Evolutionary conservation across 2,888 invertebrate genomes (phyloP).

Genomic region (Platycnemis pennipes): DNA sequence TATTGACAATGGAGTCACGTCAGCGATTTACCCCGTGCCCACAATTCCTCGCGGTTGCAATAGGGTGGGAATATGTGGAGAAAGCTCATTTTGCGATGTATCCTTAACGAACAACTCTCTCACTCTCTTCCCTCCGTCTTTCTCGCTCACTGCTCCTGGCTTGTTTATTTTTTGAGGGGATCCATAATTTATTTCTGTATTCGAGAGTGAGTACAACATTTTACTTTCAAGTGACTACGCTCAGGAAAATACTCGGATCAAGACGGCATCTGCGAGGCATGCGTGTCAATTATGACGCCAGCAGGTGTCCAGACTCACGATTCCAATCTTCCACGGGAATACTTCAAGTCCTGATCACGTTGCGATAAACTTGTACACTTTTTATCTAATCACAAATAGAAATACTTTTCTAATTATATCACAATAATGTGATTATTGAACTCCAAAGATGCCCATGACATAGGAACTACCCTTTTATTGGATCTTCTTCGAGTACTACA

Average conservation of each 20-base stretch:
- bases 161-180: neutral
- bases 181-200: neutral
- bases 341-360: neutral
- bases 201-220: neutral
- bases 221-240: neutral
- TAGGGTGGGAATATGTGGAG: neutral
- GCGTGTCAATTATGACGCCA: neutral
- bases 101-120: constrained; percentile 8
- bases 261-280: neutral
- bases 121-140: neutral
- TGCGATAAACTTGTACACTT: neutral
- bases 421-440: too few relatives aligned
- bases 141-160: neutral
- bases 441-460: too few relatives aligned
- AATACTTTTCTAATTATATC: too few relatives aligned
- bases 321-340: neutral
- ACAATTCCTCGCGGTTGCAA: neutral
- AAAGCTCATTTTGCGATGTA: neutral
- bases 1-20: constrained; percentile 28
- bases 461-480: too few relatives aligned
- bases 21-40: neutral
- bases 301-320: neutral
- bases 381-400: neutral
- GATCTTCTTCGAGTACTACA: too few relatives aligned
- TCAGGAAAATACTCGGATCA: neutral